Conservation (phyloP, 1,140 invertebrate genomes). For the Drosophila kohkoa region DNA sequence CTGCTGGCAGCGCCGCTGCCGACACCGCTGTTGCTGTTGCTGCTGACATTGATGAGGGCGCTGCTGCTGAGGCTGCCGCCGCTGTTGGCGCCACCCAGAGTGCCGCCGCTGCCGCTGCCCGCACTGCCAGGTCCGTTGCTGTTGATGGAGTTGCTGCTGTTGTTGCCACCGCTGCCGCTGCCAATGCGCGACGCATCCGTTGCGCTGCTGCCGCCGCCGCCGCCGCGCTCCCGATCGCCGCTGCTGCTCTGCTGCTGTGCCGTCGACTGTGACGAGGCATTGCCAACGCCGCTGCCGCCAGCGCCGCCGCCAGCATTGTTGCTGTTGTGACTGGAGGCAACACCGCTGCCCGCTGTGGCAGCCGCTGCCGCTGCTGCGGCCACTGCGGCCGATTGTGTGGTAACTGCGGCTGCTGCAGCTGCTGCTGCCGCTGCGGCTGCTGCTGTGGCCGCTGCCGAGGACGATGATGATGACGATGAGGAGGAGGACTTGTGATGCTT, state of each 20-base stretch:
- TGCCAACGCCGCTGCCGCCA: not conserved
- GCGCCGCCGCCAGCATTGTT: not conserved
- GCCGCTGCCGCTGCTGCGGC: constrained; percentile 1
- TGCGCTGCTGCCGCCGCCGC: constrained; percentile 19
- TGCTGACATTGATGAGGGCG: constrained; percentile 28
- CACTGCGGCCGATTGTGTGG: constrained; percentile 21
- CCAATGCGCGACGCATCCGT: constrained; percentile 39
- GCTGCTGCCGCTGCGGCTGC: constrained; percentile 32
- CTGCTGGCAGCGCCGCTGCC: constrained; percentile 51
- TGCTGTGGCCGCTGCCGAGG: constrained; percentile 20
- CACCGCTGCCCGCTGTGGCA: not conserved
- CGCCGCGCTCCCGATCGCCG: constrained; percentile 40
- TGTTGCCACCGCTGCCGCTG: constrained; percentile 58
- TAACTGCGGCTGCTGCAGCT: constrained; percentile 43
- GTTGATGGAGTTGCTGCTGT: constrained; percentile 66
- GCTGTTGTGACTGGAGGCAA: constrained; percentile 1
- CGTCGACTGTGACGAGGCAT: constrained; percentile 13
- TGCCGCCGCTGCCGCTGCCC: constrained; percentile 58
- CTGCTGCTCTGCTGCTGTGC: constrained; percentile 26
- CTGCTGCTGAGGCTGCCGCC: constrained; percentile 48
- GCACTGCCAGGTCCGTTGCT: constrained; percentile 72
- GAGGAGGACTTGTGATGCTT: constrained; percentile 87
- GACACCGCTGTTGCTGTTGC: constrained; percentile 45
- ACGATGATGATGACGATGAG: constrained; percentile 43
- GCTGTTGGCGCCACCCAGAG: constrained; percentile 36